phyloP scores from a whole-genome alignment of 2,797 vertebrate species.

The Neosilurus hyrtlii region DNA sequence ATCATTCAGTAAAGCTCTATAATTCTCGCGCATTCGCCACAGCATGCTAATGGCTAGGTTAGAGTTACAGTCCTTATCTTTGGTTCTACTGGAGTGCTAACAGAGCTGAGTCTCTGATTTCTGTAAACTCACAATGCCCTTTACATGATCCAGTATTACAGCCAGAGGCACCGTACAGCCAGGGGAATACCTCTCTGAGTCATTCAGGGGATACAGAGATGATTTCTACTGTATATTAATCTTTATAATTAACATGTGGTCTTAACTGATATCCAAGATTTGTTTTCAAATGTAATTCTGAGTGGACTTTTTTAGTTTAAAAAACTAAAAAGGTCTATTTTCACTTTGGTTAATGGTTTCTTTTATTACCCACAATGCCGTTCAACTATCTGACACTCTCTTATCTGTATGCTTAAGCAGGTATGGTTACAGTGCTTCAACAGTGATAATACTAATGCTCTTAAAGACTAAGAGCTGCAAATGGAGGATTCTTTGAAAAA shows the following conservation, averaged over 20 bases:
- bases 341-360: neutral
- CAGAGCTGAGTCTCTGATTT: slow-evolving; percentile 25
- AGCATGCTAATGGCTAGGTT: slow-evolving; percentile 58
- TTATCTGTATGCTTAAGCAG: neutral
- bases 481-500: too few species aligned
- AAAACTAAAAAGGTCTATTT: neutral
- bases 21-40: slow-evolving; percentile 41
- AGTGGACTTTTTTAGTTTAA: neutral
- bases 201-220: neutral
- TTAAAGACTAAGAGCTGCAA: too few species aligned
- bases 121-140: slow-evolving; percentile 31
- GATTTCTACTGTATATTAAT: neutral
- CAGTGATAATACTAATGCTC: too few species aligned
- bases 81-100: slow-evolving; percentile 31
- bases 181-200: neutral
- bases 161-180: neutral
- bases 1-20: slow-evolving; percentile 38
- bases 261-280: neutral
- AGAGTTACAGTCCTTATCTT: slow-evolving; percentile 58
- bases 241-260: neutral
- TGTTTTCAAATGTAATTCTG: neutral
- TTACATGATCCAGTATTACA: slow-evolving; percentile 8
- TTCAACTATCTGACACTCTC: neutral
- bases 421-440: neutral
- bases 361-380: neutral